These are phyloP conservation scores for Ictalurus furcatus DNA, from an alignment of 2,113 vertebrate genomes.

Conservation along the genomic window DNA sequence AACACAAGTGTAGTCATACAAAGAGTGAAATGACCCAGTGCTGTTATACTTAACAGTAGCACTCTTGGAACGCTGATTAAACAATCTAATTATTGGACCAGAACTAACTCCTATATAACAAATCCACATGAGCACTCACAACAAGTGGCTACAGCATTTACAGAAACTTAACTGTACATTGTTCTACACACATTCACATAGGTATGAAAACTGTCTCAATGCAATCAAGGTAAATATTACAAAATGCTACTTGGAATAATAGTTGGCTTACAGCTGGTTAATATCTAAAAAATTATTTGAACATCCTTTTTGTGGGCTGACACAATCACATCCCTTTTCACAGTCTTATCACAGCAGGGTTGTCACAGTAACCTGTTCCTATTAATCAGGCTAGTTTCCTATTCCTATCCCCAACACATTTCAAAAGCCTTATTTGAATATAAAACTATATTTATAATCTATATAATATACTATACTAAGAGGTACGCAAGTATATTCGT, in stretches of 20 bases:
- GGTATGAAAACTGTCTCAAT: not conserved
- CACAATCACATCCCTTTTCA: not conserved
- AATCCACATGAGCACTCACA: not conserved
- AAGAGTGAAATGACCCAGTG: not conserved
- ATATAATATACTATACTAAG: too few species aligned
- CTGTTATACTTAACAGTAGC: not conserved
- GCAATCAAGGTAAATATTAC: not conserved
- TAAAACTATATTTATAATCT: not conserved
- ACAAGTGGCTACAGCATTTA: not conserved
- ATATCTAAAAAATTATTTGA: not conserved
- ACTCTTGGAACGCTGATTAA: not conserved
- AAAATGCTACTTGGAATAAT: not conserved
- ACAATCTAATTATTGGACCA: not conserved
- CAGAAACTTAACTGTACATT: not conserved
- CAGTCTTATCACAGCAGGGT: not conserved
- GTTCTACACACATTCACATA: not conserved
- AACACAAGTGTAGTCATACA: not conserved
- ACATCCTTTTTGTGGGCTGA: too few species aligned
- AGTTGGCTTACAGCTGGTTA: not conserved
- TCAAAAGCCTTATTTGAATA: not conserved
- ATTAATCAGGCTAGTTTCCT: not conserved
- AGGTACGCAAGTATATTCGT: too few species aligned
- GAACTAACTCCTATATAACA: not conserved
- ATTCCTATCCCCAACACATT: not conserved
- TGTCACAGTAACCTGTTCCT: not conserved